Base-by-base conservation (phyloP, 2,797 vertebrate genomes). In the Nyctalus aviator region DNA sequence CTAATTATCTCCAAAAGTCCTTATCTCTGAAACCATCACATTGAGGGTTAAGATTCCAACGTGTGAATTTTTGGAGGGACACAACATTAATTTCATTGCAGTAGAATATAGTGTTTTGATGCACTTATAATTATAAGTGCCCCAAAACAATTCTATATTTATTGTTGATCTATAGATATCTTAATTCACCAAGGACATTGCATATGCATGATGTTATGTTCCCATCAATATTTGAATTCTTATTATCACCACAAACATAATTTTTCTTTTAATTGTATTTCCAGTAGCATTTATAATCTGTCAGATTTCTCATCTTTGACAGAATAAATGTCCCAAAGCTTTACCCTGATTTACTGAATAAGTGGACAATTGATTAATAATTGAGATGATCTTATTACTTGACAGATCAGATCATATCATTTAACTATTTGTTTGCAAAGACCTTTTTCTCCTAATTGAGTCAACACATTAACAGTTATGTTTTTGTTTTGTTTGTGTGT, bases 191-290 rank as follows among this genome's bases (percentile, higher is more conserved):
- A 85, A 37, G 46, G 71, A 17, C 30, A 66, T 9, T 7, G 9
- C 7, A 1, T n/a, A 48, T 11, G 23, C 17, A 57, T 15, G 18
- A 57, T 75, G 57, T 11, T 83, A 14, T 62, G 7, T 23, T 41
- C 27, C 17, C 25, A 82, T 32, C 46, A 44, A 62, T 69, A 85
- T 82, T 86, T 82, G 8, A 30, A 46, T 75, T 78, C 68, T 48
- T 57, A 50, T 86, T 69, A 64, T 62, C 18, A 62, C 10, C 46
- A 94, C 27, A 62, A 32, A 77, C 23, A 82, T 57, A 62, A 17
- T 53, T 75, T 90, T 44, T 55, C 59, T 91, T 91, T 64, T 84
- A 7, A 75, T 75, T 92, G 21, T 66, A 73, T 71, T 87, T 50
- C 44, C 25, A 84, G 8, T 46, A 48, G 30, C 25, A 59, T 75